Percentiles rank a stretch among this genome's conserved stretches.
phyloP scores from a whole-genome alignment of 2,888 invertebrate species.

The Eubasilissa splendida region DNA sequence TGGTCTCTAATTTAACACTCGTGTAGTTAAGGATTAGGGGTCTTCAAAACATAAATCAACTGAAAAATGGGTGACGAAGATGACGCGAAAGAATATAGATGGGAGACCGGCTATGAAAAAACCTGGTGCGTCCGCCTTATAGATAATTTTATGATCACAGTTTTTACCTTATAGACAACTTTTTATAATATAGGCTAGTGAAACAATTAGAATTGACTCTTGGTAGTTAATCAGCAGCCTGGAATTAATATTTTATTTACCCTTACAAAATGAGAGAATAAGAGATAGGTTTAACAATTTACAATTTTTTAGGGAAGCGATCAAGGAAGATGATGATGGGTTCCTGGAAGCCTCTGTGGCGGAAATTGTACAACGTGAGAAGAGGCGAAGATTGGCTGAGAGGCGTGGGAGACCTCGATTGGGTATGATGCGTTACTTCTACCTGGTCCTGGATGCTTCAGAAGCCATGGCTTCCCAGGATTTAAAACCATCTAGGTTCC shows the following conservation, averaged over 20 bases:
- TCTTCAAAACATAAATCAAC: no score
- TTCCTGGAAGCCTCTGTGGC: slow-evolving; percentile 91
- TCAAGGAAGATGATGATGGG: slow-evolving; percentile 96
- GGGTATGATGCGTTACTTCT: slow-evolving; percentile 99
- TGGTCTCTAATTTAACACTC: no score
- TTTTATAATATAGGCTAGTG: no score
- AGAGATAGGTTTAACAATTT: no score
- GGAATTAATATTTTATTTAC: no score
- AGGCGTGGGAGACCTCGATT: slow-evolving; percentile 86
- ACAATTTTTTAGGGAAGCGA: slow-evolving; percentile 82
- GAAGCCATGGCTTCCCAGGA: slow-evolving; percentile 96
- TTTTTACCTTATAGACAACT: no score
- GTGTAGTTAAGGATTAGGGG: no score
- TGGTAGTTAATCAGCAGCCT: no score
- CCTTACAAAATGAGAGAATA: not conserved
- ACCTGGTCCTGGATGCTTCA: slow-evolving; percentile 93
- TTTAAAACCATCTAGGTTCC: slow-evolving; percentile 91
- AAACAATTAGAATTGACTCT: no score
- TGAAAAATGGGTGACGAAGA: slow-evolving; percentile 83
- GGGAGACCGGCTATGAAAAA: slow-evolving; percentile 97
- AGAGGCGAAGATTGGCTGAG: slow-evolving; percentile 82
- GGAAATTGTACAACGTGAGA: slow-evolving; percentile 92
- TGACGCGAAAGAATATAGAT: slow-evolving; percentile 90
- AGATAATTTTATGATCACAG: not conserved
- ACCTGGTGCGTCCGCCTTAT: slow-evolving; percentile 79